Evolutionary conservation across 2,113 vertebrate genomes (phyloP).

Genomic region (Nanorana parkeri): DNA sequence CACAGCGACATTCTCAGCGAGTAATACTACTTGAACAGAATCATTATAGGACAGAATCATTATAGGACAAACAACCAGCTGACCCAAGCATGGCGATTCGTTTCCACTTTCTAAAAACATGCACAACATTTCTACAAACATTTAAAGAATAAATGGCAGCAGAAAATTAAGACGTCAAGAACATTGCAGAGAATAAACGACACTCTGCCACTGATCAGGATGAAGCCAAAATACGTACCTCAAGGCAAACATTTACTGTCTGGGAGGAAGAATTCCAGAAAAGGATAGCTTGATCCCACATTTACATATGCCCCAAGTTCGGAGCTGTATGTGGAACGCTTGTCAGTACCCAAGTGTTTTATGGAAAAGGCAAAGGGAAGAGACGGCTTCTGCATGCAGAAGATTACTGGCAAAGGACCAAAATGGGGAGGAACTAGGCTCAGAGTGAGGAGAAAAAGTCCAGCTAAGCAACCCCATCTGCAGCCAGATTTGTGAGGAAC

Average conservation of each 20-base stretch:
- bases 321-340: constrained; percentile 26
- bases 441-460: background rate
- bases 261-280: constrained; percentile 53
- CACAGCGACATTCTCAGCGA: no score
- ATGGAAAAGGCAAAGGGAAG: constrained; percentile 20
- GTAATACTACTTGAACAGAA: background rate
- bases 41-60: background rate
- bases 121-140: background rate
- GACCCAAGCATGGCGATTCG: background rate
- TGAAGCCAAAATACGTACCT: constrained; percentile 13
- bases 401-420: constrained; percentile 44
- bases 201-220: background rate
- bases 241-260: constrained; percentile 51
- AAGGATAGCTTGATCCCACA: constrained; percentile 52
- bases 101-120: background rate
- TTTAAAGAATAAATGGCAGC: background rate
- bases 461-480: constrained; percentile 9
- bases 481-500: constrained; percentile 5
- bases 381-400: background rate
- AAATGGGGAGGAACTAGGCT: constrained; percentile 42
- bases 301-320: constrained; percentile 52
- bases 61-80: background rate
- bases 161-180: background rate
- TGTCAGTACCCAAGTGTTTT: constrained; percentile 28
- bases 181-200: background rate